Evolutionary conservation across 2,113 vertebrate species (phyloP), one percentile per base, ranked within the genome.

Genomic region (Orientallactaga bullata): DNA sequence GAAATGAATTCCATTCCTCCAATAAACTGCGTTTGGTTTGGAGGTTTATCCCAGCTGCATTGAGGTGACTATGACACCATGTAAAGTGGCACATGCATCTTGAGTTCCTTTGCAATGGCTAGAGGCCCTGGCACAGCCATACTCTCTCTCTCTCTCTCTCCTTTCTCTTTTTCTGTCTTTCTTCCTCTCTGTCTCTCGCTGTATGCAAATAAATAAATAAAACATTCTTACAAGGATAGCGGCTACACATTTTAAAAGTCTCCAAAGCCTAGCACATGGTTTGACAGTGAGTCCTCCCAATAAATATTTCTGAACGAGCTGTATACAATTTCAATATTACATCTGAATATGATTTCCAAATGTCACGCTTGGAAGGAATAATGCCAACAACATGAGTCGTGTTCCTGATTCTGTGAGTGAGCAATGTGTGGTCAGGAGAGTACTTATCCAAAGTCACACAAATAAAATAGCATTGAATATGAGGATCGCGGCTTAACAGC

Each of bases 281-380:
- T 72, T 72, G 23, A 61, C 74, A 58, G 8, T 60, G 0, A 13
- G 28, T 17, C 1, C 15, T 1, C 7, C 4, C 63, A 16, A 5
- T 63, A 72, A 77, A 60, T 85, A 63, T 55, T 63, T 63, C 30
- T 68, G 18, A 90, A 68, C 63, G 13, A 91, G 47, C 7, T 21
- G 32, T 5, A 20, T 10, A 24, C 5, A 7, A 60, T 3, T 89
- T 69, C 39, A 72, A 3, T 42, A 51, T 7, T 81, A 18, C 35
- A 85, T 73, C 42, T 42, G 23, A 37, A 79, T 28, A 17, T 12
- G 32, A 13, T 76, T 87, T 79, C 9, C 88, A 86, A 90, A n/a
- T 13, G n/a, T 51, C 13, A 72, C 12, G 20, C 35, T 83, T 28
- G 2, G 35, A 65, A 90, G 11, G 13, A 63, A 55, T 81, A 20